phyloP scores from a whole-genome alignment of 2,113 vertebrate species.

The Craseonycteris thonglongyai region DNA sequence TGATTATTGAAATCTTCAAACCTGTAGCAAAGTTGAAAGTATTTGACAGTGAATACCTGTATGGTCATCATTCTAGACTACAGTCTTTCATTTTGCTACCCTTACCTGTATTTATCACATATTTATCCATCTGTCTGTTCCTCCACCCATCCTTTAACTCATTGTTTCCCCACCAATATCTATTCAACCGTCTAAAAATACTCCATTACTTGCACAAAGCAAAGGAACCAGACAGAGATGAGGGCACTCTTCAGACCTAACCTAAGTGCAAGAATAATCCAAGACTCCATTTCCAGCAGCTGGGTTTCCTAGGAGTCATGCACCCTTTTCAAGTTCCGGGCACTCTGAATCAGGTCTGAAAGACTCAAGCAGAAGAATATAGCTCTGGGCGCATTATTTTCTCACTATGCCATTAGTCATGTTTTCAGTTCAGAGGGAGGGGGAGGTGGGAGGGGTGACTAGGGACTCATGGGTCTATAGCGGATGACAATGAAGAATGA shows the following conservation, averaged over 20 bases:
- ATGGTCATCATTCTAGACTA: neutral
- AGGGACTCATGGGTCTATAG: neutral
- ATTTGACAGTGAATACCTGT: neutral
- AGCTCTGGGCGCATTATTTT: neutral
- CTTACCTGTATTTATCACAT: neutral
- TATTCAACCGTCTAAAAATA: neutral
- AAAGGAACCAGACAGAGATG: neutral
- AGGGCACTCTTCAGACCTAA: neutral
- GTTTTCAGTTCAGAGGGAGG: neutral
- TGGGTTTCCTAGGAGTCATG: neutral
- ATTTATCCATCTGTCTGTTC: neutral
- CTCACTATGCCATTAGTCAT: neutral
- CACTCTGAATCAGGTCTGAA: neutral
- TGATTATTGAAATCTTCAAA: neutral
- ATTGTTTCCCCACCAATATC: neutral
- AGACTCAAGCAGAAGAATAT: neutral
- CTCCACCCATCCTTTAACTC: neutral
- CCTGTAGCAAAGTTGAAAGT: neutral
- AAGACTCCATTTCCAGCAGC: neutral
- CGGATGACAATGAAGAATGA: constrained; percentile 15
- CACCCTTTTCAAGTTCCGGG: neutral
- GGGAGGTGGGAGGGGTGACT: neutral
- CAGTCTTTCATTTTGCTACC: neutral
- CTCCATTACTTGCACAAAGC: neutral
- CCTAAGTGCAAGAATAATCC: neutral